Evolutionary conservation across 2,888 invertebrate genomes (phyloP), one percentile per base, ranked within the genome.

Genomic region (Pollenia labialis): DNA sequence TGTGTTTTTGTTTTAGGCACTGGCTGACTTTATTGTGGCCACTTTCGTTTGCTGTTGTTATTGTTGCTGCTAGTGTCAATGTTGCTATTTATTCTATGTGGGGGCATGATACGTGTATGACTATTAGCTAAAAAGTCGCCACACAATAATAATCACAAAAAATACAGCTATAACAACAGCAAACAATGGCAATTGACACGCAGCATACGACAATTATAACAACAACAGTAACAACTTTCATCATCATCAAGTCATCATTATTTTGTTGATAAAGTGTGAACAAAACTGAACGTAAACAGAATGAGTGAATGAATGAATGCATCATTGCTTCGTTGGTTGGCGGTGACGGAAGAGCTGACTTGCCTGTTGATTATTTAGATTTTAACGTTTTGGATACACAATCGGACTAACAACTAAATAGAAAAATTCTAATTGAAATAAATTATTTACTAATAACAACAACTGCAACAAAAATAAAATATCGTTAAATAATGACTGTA

Each of bases 391-490:
- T 2, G 16, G 18, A 62, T 62, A 14, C 50, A 50, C 48, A 32
- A 14, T 8, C 52, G 42, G 10, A 75, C 52, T 16, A 44, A 58
- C 52, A 69, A 42, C 32, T n/a, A 14, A 64, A 42, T 48, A 11
- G 18, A 64, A 56, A 54, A 42, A 56, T 58, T 83, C 50, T 69
- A 82, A 85, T 85, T 82, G 74, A 82, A 82, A 81, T 54, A 85
- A 82, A 85, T 85, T 82, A 74, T 82, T 79, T 82, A 82, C 69
- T 85, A 85, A 82, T 85, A 48, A 79, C 62, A 81, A 62, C 23
- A 75, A 42, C 50, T 54, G 18, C 4, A 62, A 50, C 50, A 74
- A 18, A 32, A 56, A 14, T 18, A 16, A 62, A 40, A 66, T 56
- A 50, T 16, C 48, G 44, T 40, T 42, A 66, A 74, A 72, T 50